phyloP scores from a whole-genome alignment of 1,140 invertebrate species.

The Neomicropteryx cornuta region DNA sequence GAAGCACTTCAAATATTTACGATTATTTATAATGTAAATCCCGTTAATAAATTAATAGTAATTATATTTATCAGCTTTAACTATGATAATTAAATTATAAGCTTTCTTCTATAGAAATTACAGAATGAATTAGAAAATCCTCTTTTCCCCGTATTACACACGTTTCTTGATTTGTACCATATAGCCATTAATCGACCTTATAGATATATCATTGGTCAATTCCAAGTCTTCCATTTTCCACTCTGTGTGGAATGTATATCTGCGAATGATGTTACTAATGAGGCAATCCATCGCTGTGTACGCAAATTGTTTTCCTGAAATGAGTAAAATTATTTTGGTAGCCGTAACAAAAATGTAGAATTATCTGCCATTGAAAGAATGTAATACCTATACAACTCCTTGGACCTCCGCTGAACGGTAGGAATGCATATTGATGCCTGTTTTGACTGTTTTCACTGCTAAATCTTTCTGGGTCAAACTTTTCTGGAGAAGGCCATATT shows the following conservation, averaged over 20 bases:
- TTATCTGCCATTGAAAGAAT: too few relatives aligned
- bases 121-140: too few relatives aligned
- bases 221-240: constrained; percentile 9
- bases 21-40: too few relatives aligned
- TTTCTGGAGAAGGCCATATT: constrained; percentile 6
- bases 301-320: constrained; percentile 8
- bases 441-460: constrained; percentile 6
- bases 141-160: too few relatives aligned
- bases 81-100: too few relatives aligned
- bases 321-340: too few relatives aligned
- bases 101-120: too few relatives aligned
- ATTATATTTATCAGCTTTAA: too few relatives aligned
- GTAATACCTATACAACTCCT: constrained; percentile 7
- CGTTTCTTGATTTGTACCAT: constrained; percentile 5
- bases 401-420: constrained; percentile 6
- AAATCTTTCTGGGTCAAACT: constrained; percentile 8
- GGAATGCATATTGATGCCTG: constrained; percentile 3
- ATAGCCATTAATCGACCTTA: constrained; percentile 10
- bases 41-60: too few relatives aligned
- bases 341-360: too few relatives aligned
- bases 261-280: constrained; percentile 7
- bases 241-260: constrained; percentile 4
- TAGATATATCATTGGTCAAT: constrained; percentile 6
- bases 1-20: too few relatives aligned
- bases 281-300: constrained; percentile 7